Conservation (phyloP, 2,888 invertebrate genomes). For the Esperia sulphurella region DNA sequence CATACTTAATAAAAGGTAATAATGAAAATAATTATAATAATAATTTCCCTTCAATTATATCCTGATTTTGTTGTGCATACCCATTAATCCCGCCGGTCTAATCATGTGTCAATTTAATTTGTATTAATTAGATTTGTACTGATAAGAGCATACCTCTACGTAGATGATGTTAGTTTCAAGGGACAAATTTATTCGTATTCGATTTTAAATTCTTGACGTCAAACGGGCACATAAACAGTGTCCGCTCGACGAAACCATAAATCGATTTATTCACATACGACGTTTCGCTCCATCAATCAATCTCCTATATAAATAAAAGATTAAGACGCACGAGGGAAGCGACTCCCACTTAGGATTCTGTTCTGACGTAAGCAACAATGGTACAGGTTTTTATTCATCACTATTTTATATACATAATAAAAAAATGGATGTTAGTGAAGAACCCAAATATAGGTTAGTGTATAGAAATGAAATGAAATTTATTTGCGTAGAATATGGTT, state of each 20-base stretch:
- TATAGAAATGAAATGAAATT: too few species aligned
- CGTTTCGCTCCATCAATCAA: slow-evolving; percentile 70
- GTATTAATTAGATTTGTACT: too few species aligned
- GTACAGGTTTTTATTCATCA: slow-evolving; percentile 25
- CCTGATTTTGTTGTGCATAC: too few species aligned
- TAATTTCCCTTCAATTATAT: too few species aligned
- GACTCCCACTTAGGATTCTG: slow-evolving; percentile 49
- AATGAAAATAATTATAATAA: too few species aligned
- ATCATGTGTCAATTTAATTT: too few species aligned
- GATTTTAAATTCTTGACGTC: slow-evolving; percentile 66
- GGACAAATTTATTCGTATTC: slow-evolving; percentile 32
- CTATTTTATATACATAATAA: neutral
- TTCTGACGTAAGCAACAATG: slow-evolving; percentile 58
- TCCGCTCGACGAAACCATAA: slow-evolving; percentile 58
- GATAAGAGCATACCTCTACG: too few species aligned
- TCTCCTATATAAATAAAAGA: slow-evolving; percentile 69
- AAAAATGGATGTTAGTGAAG: too few species aligned
- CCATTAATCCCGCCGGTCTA: too few species aligned
- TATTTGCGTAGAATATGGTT: too few species aligned
- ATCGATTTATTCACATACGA: slow-evolving; percentile 72
- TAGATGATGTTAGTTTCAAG: slow-evolving; percentile 20
- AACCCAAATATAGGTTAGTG: too few species aligned
- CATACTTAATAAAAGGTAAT: too few species aligned
- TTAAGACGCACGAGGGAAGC: slow-evolving; percentile 47
- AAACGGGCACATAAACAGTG: slow-evolving; percentile 55